These are phyloP conservation scores for Vanacampus margaritifer DNA, from an alignment of 2,113 vertebrate species.

Conservation along the genomic window DNA sequence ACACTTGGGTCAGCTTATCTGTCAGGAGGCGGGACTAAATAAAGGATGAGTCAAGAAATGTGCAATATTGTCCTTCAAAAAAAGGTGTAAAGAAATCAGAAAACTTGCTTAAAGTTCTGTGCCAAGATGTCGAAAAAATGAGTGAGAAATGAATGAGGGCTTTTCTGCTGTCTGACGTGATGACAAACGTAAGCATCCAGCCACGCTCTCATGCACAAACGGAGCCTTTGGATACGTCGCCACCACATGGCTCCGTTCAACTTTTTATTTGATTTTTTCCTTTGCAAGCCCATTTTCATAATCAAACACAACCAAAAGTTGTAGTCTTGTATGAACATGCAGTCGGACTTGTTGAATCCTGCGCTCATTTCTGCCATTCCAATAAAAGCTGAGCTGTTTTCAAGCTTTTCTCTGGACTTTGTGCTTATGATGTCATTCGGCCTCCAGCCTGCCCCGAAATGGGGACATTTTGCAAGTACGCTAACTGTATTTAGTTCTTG, in stretches of 20 bases:
- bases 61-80: constrained; percentile 8
- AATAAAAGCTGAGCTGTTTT: constrained; percentile 93
- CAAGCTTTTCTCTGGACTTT: constrained; percentile 60
- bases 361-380: constrained; percentile 85
- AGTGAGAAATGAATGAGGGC: neutral
- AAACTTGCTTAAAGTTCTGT: neutral
- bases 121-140: neutral
- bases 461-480: no score
- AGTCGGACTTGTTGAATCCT: constrained; percentile 58
- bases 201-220: neutral
- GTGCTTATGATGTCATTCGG: neutral
- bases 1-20: constrained; percentile 44
- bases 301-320: constrained; percentile 7
- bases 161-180: neutral
- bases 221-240: neutral
- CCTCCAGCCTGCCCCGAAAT: no score
- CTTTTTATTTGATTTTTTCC: no score
- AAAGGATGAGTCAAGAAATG: constrained; percentile 15
- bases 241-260: neutral
- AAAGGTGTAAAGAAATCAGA: neutral
- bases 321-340: constrained; percentile 47
- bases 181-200: neutral
- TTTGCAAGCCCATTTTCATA: neutral
- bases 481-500: no score
- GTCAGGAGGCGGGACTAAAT: constrained; percentile 22